phyloP scores from a whole-genome alignment of 2,888 invertebrate genomes.

The Lysandra bellargus region DNA sequence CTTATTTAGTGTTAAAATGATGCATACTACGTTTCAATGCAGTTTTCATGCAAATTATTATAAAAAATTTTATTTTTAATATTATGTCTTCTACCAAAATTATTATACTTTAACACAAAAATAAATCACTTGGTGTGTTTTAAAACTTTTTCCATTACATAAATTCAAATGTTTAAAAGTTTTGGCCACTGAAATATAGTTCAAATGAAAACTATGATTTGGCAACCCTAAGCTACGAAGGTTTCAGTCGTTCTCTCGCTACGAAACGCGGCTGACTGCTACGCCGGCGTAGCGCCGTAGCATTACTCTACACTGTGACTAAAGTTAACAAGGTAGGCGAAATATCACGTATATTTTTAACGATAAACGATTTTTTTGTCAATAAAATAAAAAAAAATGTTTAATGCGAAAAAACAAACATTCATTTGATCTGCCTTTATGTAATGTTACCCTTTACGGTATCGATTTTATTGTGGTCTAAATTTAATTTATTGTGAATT shows the following conservation, averaged over 20 bases:
- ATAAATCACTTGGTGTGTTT: neutral
- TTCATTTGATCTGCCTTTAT: slow-evolving; percentile 19
- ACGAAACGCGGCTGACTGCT: slow-evolving; percentile 62
- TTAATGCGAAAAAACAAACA: neutral
- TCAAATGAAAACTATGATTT: neutral
- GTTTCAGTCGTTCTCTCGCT: slow-evolving; percentile 69
- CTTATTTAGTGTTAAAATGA: neutral
- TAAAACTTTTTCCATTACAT: neutral
- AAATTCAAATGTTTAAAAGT: neutral
- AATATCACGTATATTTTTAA: slow-evolving; percentile 33
- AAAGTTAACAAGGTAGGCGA: slow-evolving; percentile 40
- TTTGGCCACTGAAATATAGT: neutral
- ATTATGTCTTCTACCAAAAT: neutral
- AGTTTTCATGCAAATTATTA: neutral
- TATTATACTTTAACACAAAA: neutral
- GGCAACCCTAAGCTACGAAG: slow-evolving; percentile 51
- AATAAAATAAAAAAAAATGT: neutral
- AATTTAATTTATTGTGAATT: slow-evolving; percentile 17
- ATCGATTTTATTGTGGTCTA: slow-evolving; percentile 29
- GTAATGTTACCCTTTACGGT: slow-evolving; percentile 31
- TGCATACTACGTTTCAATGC: neutral
- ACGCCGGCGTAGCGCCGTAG: slow-evolving; percentile 62
- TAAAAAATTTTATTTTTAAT: neutral
- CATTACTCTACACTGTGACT: slow-evolving; percentile 45
- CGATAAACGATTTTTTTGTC: slow-evolving; percentile 7